Base-by-base conservation (phyloP, 2,888 invertebrate genomes). In the Scaptomyza polygonia region DNA sequence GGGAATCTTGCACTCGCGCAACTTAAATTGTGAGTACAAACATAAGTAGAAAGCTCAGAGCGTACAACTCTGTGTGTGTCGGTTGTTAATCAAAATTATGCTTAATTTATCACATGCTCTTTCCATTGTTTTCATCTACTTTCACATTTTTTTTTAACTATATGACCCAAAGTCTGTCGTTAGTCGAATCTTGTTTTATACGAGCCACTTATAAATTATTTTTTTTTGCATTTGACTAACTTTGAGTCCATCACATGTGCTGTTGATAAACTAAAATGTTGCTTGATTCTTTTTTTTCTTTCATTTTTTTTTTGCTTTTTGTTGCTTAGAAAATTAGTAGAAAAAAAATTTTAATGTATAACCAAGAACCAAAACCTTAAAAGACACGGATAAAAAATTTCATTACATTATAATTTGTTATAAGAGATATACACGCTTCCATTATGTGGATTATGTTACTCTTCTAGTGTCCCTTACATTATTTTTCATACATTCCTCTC, bases 331-430 rank as follows among this genome's bases (percentile, higher is more conserved):
- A 82, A 82, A 68, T 61, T 80, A 78, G 59, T 71, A 68, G n/a
- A 85, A 85, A 78, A 76, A 70, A 61, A 55, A 68, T 78, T 78
- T 56, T 59, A 49, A 67, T 67, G 64, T 72, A 82, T 86, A 88
- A 88, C 87, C 87, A 89, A 85, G 84, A 89, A 89, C 88, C 88
- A 88, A 89, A 88, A 88, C 88, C 88, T 88, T 89, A 88, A 79
- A 78, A 87, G 87, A 86, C 82, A 88, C 80, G 58, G 71, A 75
- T 77, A 76, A 86, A 76, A 76, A 80, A 81, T 72, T 82, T 83
- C 70, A 65, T 72, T 68, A 66, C 65, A 67, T 77, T 70, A 61
- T 64, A 64, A 61, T 73, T 67, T 66, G 63, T 73, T 70, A 67
- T 43, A 67, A 73, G 62, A 62, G 53, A 76, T 65, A 76, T 65